Base-by-base conservation (phyloP, 2,113 vertebrate genomes). In the Nansenia antarctica region DNA sequence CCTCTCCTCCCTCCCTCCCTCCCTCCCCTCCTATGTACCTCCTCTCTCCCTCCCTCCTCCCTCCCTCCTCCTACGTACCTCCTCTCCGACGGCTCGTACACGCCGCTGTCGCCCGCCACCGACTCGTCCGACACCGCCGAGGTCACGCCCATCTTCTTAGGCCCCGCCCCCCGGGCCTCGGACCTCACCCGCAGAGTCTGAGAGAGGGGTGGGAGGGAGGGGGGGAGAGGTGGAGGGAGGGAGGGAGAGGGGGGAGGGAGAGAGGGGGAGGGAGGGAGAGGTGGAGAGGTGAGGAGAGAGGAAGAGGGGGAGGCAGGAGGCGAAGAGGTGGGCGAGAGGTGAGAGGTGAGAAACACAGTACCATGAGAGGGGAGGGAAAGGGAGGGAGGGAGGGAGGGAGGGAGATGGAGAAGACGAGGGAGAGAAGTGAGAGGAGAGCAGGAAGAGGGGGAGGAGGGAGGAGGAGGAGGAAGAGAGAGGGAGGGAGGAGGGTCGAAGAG, bases 111-210 rank as follows among this genome's bases (percentile, higher is more conserved):
- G 15, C 97, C 97, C 0, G 96, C 97, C 34, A 99, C 97, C 0
- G 97, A 99, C 74, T 99, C 97, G 18, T 98, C 96, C 0, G 98
- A 99, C 74, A 98, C 94, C 0, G 98, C 97, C 0, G 96, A 97
- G 0, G 95, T 96, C 70, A 99, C 97, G 26, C 96, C 94, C 0
- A 90, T 91, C 79, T 94, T 95, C 80, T 94, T 96, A 59, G 90
- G 83, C 3, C 82, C 83, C 0, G 86, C 78, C 66, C 90, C 86
- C n/a, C 0, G 71, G 20, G 35, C 67, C 87, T 32, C 65, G 91
- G 45, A 86, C 88, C 81, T 93, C 81, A 0, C 76, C 67, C 53
- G 81, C 54, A 0, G 69, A 77, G 24, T 86, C 86, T 90, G 35
- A n/a, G 55, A 27, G 29, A 31, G 14, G 15, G n/a, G 55, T 12